These are phyloP conservation scores for Ceramica pisi DNA, from an alignment of 2,888 invertebrate genomes.

Conservation along the genomic window DNA sequence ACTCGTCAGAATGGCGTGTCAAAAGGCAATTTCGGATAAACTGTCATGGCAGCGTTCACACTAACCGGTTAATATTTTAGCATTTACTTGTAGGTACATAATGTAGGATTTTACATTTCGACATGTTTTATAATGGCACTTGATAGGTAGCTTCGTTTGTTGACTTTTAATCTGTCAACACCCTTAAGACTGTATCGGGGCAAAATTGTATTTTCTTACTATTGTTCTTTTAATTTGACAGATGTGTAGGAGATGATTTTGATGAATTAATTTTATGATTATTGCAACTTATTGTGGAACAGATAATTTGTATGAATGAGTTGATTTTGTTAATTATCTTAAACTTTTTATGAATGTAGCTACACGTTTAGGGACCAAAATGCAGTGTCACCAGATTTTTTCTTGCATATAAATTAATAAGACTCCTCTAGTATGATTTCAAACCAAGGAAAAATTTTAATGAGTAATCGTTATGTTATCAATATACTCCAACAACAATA, in stretches of 20 bases:
- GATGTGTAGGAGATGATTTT: constrained; percentile 4
- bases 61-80: constrained; percentile 63
- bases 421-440: background rate
- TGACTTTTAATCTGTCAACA: too few relatives aligned
- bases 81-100: constrained; percentile 42
- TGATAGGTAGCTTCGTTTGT: constrained; percentile 25
- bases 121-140: constrained; percentile 31
- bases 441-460: constrained; percentile 15
- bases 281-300: background rate
- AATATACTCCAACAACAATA: constrained; percentile 32
- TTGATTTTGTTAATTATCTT: constrained; percentile 25
- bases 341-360: background rate
- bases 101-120: constrained; percentile 49
- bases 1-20: constrained; percentile 50
- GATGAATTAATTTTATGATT: background rate
- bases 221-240: too few relatives aligned
- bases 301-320: background rate
- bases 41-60: constrained; percentile 58
- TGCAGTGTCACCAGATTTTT: background rate
- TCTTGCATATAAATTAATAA: background rate
- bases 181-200: too few relatives aligned
- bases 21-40: constrained; percentile 50
- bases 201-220: too few relatives aligned
- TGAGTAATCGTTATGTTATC: constrained; percentile 27
- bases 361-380: background rate